Percentiles rank a stretch among this genome's conserved stretches.
Evolutionary conservation across 2,888 invertebrate genomes (phyloP).

Genomic region (Synanthedon tipuliformis): DNA sequence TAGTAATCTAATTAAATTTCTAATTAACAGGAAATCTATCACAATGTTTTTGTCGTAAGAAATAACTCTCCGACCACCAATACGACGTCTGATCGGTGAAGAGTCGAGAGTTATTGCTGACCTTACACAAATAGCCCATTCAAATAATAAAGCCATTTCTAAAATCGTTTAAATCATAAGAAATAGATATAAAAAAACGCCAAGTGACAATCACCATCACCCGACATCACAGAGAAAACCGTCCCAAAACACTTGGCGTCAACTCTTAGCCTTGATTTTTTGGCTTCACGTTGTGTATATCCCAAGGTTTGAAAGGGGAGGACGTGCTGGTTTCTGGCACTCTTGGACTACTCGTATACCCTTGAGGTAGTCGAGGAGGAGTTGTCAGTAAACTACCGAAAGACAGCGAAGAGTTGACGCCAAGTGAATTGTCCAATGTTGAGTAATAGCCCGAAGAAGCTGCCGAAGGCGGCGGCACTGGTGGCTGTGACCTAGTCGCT

Average conservation of each 20-base stretch:
- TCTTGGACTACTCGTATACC: constrained; percentile 58
- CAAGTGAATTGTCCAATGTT: constrained; percentile 56
- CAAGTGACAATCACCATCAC: constrained; percentile 34
- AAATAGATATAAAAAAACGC: constrained; percentile 12
- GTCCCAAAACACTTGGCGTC: constrained; percentile 22
- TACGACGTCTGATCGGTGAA: constrained; percentile 19
- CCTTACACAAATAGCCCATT: constrained; percentile 20
- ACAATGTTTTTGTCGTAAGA: constrained; percentile 32
- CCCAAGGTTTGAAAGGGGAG: constrained; percentile 55
- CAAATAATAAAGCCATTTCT: background rate
- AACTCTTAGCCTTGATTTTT: constrained; percentile 40
- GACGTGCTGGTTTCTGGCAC: constrained; percentile 42
- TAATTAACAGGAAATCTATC: constrained; percentile 14
- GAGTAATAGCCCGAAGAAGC: constrained; percentile 67
- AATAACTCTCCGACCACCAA: constrained; percentile 61
- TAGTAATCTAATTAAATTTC: background rate
- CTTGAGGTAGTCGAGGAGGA: constrained; percentile 47
- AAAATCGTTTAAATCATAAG: background rate
- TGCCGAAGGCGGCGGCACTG: constrained; percentile 53
- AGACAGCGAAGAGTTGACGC: constrained; percentile 60
- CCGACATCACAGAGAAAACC: constrained; percentile 14
- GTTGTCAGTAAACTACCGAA: constrained; percentile 59
- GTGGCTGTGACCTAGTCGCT: constrained; percentile 44
- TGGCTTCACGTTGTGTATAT: constrained; percentile 21
- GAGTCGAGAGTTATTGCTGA: constrained; percentile 61